phyloP scores from a whole-genome alignment of 35 echinoderm and acorn worm genomes.

The Eucidaris tribuloides region DNA sequence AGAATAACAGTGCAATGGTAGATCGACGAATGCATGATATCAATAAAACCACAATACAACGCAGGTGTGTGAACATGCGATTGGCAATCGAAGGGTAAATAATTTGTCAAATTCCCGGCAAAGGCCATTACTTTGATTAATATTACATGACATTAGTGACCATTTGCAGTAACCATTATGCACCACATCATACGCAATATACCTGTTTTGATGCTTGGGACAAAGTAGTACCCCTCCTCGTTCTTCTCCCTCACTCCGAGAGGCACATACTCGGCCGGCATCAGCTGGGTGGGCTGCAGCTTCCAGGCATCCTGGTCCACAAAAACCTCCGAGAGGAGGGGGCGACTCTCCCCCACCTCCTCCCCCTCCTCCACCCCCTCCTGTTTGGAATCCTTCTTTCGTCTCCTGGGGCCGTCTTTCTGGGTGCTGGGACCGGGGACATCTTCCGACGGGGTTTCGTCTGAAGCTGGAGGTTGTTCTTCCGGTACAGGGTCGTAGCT shows the following conservation, averaged over 20 bases:
- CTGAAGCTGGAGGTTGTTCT: not conserved
- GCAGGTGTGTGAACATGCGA: too few relatives aligned
- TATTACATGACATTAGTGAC: too few relatives aligned
- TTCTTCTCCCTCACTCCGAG: slow-evolving; percentile 58
- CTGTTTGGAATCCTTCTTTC: not conserved
- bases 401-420: not conserved
- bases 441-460: slow-evolving; percentile 24
- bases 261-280: slow-evolving; percentile 64
- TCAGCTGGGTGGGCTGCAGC: slow-evolving; percentile 60
- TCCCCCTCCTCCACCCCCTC: slow-evolving; percentile 22
- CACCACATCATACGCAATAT: too few relatives aligned
- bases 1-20: too few relatives aligned
- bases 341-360: slow-evolving; percentile 33
- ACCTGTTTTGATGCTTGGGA: slow-evolving; percentile 71
- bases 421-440: slow-evolving; percentile 40
- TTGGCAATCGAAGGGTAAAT: too few relatives aligned
- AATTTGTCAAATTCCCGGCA: too few relatives aligned
- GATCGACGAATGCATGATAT: too few relatives aligned
- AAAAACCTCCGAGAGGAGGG: slow-evolving; percentile 70
- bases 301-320: slow-evolving; percentile 69
- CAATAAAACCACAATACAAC: too few relatives aligned
- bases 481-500: slow-evolving; percentile 72
- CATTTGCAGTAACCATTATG: too few relatives aligned
- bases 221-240: slow-evolving; percentile 75
- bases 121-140: too few relatives aligned